Percentiles rank a stretch among this genome's conserved stretches.
Conservation (phyloP, 2,113 vertebrate species). For the Ginglymostoma cirratum region DNA sequence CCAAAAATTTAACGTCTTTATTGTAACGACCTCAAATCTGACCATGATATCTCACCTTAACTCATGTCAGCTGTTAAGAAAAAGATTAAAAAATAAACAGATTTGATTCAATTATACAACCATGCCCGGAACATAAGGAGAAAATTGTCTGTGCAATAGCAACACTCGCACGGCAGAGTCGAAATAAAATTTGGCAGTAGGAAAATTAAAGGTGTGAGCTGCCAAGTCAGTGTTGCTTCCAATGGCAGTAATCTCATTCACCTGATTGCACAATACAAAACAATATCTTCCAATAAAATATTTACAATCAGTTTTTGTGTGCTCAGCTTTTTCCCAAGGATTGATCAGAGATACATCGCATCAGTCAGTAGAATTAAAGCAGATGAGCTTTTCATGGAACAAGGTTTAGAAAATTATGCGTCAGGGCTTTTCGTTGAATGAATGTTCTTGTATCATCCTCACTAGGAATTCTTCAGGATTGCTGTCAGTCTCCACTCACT, state of each 20-base stretch:
- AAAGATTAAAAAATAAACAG: neutral
- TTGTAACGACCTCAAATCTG: neutral
- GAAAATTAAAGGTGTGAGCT: neutral
- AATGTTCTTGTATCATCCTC: too few species aligned
- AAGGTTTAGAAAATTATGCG: neutral
- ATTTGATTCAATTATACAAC: neutral
- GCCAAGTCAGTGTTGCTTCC: neutral
- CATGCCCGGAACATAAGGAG: neutral
- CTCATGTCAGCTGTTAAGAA: neutral
- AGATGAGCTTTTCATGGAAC: neutral
- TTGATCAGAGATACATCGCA: neutral
- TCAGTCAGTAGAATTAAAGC: neutral
- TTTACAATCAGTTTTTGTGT: slow-evolving; percentile 11
- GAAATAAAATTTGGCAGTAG: slow-evolving; percentile 9
- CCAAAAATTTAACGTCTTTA: too few species aligned
- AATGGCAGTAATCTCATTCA: slow-evolving; percentile 29
- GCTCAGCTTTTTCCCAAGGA: neutral
- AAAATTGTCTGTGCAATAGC: neutral
- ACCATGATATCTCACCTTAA: neutral
- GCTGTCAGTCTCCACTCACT: neutral
- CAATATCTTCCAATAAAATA: slow-evolving; percentile 35
- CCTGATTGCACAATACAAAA: neutral
- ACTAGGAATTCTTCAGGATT: neutral
- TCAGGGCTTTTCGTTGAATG: neutral
- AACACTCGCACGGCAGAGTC: neutral